Evolutionary conservation across 1,140 invertebrate genomes (phyloP).

Genomic region (Pissodes strobi): DNA sequence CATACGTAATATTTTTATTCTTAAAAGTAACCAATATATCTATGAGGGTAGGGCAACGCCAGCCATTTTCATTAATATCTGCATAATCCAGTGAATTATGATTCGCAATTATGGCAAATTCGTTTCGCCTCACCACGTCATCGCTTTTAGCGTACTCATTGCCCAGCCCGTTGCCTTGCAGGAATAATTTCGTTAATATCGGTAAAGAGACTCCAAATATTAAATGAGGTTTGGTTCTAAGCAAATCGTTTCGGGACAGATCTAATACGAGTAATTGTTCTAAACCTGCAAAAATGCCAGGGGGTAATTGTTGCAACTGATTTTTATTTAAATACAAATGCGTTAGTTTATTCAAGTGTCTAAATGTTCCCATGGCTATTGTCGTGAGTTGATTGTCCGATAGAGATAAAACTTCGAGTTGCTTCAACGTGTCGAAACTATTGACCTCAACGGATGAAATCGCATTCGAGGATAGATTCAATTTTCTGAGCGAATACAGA

Average conservation of each 20-base stretch:
- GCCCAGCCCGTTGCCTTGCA: conserved; percentile 15
- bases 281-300: conserved; percentile 13
- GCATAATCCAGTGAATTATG: conserved; percentile 1
- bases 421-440: neutral
- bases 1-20: conserved; percentile 14
- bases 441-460: neutral
- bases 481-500: neutral
- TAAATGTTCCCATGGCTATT: conserved; percentile 2
- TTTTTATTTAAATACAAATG: conserved; percentile 25
- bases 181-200: neutral
- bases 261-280: conserved; percentile 8
- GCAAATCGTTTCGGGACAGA: conserved; percentile 8
- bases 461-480: conserved; percentile 9
- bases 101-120: conserved; percentile 6
- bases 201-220: neutral
- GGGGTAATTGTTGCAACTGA: conserved; percentile 3
- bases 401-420: conserved; percentile 9
- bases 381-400: conserved; percentile 2
- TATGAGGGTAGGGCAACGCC: conserved; percentile 10
- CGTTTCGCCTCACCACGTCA: neutral
- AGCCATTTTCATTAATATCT: conserved; percentile 17
- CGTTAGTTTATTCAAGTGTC: neutral
- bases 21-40: conserved; percentile 4
- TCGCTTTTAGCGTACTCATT: conserved; percentile 13
- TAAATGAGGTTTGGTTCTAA: conserved; percentile 12